A percentile compares a stretch with the other conserved stretches of the same genome.
These are phyloP conservation scores for Masticophis lateralis DNA, from an alignment of 2,797 vertebrate species.

Conservation along the genomic window DNA sequence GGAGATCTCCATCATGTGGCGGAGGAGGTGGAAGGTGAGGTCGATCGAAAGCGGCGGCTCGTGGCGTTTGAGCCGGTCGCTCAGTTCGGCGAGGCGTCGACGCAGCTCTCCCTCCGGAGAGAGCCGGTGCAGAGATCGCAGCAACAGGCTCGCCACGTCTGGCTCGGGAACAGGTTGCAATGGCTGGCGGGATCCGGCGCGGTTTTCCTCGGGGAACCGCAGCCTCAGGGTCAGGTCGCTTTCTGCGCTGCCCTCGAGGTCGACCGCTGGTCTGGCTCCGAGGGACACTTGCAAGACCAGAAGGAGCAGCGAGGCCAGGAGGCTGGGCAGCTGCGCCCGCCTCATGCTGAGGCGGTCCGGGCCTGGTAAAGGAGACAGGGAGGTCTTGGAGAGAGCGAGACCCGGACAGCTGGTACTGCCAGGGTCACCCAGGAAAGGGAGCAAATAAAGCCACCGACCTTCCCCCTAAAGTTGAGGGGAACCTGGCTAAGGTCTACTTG, in stretches of 20 bases:
- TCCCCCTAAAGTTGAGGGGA: neutral
- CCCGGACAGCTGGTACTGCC: neutral
- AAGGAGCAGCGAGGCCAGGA: slow-evolving; percentile 39
- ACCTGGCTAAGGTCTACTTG: neutral
- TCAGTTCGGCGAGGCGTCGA: slow-evolving; percentile 38
- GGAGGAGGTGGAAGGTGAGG: slow-evolving; percentile 91
- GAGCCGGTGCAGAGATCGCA: neutral
- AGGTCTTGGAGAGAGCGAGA: neutral
- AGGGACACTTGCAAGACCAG: slow-evolving; percentile 32
- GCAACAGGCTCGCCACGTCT: neutral
- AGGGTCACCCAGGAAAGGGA: neutral
- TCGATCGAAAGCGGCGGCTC: slow-evolving; percentile 90
- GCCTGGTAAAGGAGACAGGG: neutral
- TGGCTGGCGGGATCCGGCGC: neutral
- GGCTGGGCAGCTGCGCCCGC: slow-evolving; percentile 24
- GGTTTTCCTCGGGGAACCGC: neutral
- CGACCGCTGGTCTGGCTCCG: neutral
- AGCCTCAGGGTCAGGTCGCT: neutral
- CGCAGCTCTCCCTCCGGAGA: slow-evolving; percentile 36
- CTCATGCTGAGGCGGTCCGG: slow-evolving; percentile 50
- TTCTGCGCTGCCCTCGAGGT: neutral
- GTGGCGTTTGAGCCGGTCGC: slow-evolving; percentile 73
- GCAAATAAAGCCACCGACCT: neutral
- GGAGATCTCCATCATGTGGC: slow-evolving; percentile 89
- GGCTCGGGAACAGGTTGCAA: neutral